These are phyloP conservation scores for Cantharis flavilabris DNA, from an alignment of 2,888 invertebrate species.

Conservation along the genomic window DNA sequence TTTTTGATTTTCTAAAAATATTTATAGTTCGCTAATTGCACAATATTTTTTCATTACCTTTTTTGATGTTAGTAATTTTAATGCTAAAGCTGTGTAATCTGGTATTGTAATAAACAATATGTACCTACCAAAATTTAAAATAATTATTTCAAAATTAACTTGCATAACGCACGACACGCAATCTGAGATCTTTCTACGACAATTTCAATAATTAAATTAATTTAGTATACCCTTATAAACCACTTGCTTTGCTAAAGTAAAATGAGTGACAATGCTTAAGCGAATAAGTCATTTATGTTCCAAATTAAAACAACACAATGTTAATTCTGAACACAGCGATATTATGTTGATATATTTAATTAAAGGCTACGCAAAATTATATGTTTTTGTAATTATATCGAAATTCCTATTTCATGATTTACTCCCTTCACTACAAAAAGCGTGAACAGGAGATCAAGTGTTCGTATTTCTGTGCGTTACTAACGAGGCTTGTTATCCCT, in stretches of 20 bases:
- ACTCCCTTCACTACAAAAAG: background rate
- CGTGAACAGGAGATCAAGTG: slow-evolving; percentile 14
- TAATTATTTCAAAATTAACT: background rate
- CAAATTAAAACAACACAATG: background rate
- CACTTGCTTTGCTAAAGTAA: background rate
- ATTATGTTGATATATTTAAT: background rate
- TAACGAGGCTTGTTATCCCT: slow-evolving; percentile 23
- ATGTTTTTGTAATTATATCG: background rate
- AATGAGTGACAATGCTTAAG: background rate
- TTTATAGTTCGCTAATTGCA: too few relatives aligned
- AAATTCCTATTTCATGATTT: background rate
- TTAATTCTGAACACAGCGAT: background rate
- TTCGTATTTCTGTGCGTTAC: slow-evolving; percentile 5
- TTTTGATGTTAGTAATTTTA: too few relatives aligned
- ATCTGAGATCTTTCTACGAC: background rate
- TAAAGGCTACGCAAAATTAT: background rate
- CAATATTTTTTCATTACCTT: too few relatives aligned
- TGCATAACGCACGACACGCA: background rate
- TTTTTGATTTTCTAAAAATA: too few relatives aligned
- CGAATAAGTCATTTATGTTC: background rate
- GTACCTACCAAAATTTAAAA: too few relatives aligned
- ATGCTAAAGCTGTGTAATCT: too few relatives aligned
- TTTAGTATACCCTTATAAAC: background rate
- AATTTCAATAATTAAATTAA: background rate
- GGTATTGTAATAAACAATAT: too few relatives aligned